These are phyloP conservation scores for Arion vulgaris DNA, from an alignment of 1,140 invertebrate species.

Conservation along the genomic window DNA sequence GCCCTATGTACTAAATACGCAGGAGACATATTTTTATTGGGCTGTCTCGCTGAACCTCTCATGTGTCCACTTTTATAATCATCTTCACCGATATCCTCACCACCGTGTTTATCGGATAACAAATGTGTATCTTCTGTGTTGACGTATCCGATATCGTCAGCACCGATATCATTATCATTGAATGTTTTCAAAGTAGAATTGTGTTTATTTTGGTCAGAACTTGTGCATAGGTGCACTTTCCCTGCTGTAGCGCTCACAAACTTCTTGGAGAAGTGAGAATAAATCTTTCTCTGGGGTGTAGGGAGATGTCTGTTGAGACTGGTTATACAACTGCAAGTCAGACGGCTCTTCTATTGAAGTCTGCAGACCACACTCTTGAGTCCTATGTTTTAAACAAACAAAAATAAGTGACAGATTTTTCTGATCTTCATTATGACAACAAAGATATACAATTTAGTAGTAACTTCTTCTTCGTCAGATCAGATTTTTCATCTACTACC, in stretches of 20 bases:
- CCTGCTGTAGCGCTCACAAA: slow-evolving; percentile 42
- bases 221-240: neutral
- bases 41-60: neutral
- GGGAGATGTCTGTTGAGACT: slow-evolving; percentile 59
- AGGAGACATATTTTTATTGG: slow-evolving; percentile 17
- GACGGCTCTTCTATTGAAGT: slow-evolving; percentile 48
- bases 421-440: no score
- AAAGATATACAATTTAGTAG: no score
- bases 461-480: no score
- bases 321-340: slow-evolving; percentile 30
- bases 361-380: slow-evolving; percentile 65
- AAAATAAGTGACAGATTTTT: no score
- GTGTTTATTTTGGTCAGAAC: neutral
- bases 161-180: neutral
- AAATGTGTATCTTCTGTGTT: neutral
- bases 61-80: neutral
- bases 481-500: no score
- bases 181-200: neutral
- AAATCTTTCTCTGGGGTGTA: slow-evolving; percentile 53
- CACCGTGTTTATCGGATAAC: neutral
- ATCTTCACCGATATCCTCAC: neutral
- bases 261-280: slow-evolving; percentile 56
- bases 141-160: neutral
- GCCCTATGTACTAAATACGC: slow-evolving; percentile 11
- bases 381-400: slow-evolving; percentile 26